Evolutionary conservation across 2,888 invertebrate genomes (phyloP), one percentile per base, ranked within the genome.

Genomic region (Oxycera nigricornis): DNA sequence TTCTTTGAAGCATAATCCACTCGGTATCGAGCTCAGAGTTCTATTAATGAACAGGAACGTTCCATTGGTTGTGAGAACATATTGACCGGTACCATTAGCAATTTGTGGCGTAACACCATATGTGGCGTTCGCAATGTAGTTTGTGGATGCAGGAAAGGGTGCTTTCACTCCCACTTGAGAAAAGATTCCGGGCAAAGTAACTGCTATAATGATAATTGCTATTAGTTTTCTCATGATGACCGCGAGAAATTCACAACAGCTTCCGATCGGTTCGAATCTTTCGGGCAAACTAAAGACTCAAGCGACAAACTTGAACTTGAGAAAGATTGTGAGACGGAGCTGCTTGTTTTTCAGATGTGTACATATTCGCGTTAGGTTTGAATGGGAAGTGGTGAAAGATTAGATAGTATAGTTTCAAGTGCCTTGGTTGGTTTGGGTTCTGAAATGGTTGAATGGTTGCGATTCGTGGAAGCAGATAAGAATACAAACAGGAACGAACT

Each of bases 1-100:
- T 81, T 86, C 85, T 72, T 79, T 83, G 73, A 77, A 81, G 74
- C 85, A 86, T 68, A 85, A 68, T 2, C 85, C 85, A 55, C 82
- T 80, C 50, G 84, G 80, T 80, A 85, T 84, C 0, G 79, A 79
- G 0, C 81, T 80, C 6, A 87, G 82, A 7, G 86, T 86, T 46
- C 80, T 80, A 72, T 85, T 85, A 52, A 84, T 81, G 59, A 85
- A 85, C 59, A 82, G 78, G 4, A 83, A 83, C 0, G 81, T 83
- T 62, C 81, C 80, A 74, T 85, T 85, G 31, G 1, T 31, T 1
- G 31, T 31, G 31, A 24, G 26, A 1, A 82, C 75, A 26, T 81
- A 73, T 14, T 80, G 74, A 0, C 82, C 80, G 1, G 39, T n/a
- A 1, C 70, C 14, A 76, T 79, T 17, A 61, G 24, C 4, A 26